phyloP scores from a whole-genome alignment of 2,797 vertebrate genomes.

The Karalla daura region DNA sequence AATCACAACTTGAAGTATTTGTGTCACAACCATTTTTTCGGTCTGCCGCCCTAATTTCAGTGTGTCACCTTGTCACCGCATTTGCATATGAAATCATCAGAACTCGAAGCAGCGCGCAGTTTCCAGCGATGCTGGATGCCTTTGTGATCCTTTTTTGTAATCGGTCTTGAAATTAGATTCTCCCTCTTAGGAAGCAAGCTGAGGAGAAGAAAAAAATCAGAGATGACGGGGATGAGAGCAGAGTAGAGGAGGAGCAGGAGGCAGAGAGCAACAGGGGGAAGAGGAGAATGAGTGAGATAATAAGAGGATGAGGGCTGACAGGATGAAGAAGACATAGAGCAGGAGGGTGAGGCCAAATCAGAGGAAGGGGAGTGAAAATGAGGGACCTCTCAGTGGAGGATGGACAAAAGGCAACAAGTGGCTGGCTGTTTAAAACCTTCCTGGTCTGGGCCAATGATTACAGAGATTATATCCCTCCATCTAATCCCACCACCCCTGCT shows the following conservation, averaged over 20 bases:
- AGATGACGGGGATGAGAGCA: not conserved
- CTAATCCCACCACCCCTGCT: constrained; percentile 12
- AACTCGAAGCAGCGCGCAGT: not conserved
- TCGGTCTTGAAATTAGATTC: not conserved
- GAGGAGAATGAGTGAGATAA: no score
- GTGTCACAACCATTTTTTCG: no score
- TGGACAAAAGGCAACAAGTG: not conserved
- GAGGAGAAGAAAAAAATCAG: not conserved
- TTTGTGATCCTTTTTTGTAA: not conserved
- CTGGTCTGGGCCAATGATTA: constrained; percentile 29
- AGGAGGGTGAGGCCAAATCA: not conserved
- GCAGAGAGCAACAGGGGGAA: not conserved
- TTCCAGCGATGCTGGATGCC: not conserved
- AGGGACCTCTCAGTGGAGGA: not conserved
- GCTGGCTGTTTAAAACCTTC: constrained; percentile 28
- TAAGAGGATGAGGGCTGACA: no score
- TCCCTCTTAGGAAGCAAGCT: not conserved
- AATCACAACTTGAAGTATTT: no score
- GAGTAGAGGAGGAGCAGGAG: not conserved
- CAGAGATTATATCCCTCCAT: constrained; percentile 45
- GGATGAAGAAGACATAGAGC: no score
- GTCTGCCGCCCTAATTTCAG: no score
- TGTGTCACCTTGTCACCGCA: no score
- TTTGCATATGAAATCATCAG: no score
- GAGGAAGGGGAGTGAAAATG: not conserved